Conservation (phyloP, 2,888 invertebrate genomes). For the Tillus elongatus region DNA sequence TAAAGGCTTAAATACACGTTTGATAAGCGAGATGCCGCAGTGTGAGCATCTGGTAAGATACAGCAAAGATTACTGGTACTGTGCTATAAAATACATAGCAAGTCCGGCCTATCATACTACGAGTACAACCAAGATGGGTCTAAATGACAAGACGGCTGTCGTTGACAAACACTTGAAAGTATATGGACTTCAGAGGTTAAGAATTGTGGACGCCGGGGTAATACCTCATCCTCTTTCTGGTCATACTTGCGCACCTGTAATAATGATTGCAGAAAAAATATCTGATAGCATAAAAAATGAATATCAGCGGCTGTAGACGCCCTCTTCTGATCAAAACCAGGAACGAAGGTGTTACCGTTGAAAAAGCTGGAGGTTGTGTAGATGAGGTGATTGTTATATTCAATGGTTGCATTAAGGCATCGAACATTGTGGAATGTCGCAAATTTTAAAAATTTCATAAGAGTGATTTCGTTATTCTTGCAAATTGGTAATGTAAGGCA, state of each 20-base stretch:
- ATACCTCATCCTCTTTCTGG: constrained; percentile 62
- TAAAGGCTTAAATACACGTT: constrained; percentile 33
- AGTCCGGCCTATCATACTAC: constrained; percentile 30
- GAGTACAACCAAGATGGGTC: constrained; percentile 53
- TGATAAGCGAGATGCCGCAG: constrained; percentile 40
- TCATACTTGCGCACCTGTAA: constrained; percentile 47
- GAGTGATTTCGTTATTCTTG: no score
- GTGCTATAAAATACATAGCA: constrained; percentile 35
- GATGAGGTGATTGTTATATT: no score
- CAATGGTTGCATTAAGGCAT: no score
- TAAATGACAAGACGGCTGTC: constrained; percentile 50
- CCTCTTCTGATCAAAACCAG: no score
- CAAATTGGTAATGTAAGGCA: no score
- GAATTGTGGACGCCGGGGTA: constrained; percentile 71
- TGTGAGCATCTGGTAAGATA: constrained; percentile 39
- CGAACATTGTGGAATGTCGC: no score
- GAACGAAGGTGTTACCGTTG: no score
- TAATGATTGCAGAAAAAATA: constrained; percentile 45
- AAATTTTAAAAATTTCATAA: no score
- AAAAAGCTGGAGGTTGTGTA: no score
- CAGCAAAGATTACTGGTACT: constrained; percentile 46
- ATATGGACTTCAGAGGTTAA: constrained; percentile 54
- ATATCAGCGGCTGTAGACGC: constrained; percentile 4
- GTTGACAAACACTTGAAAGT: constrained; percentile 61
- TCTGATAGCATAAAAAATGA: constrained; percentile 41